phyloP scores from a whole-genome alignment of 2,888 invertebrate genomes.

The Campoplex nolae region DNA sequence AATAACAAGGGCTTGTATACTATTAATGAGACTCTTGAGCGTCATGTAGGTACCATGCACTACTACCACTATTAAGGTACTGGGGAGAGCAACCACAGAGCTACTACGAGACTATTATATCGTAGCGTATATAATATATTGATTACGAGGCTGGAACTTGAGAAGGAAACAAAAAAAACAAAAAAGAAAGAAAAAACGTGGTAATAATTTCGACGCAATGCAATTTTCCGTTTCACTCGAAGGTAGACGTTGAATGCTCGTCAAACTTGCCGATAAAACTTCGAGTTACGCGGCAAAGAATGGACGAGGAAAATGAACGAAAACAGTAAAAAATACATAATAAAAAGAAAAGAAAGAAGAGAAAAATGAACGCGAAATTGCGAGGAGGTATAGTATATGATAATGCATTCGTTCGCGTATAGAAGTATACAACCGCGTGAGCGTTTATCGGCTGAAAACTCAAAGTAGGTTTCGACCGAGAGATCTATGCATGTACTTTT shows the following conservation, averaged over 20 bases:
- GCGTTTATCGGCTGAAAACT: slow-evolving; percentile 60
- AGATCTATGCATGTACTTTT: slow-evolving; percentile 13
- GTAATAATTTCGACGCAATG: slow-evolving; percentile 62
- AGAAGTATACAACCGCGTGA: slow-evolving; percentile 13
- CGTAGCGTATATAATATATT: slow-evolving; percentile 7
- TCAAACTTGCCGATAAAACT: slow-evolving; percentile 46
- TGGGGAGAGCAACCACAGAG: slow-evolving; percentile 30
- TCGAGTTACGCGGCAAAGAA: slow-evolving; percentile 1
- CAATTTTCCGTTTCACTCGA: slow-evolving; percentile 60
- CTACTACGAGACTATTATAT: slow-evolving; percentile 43
- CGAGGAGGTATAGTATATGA: slow-evolving; percentile 7
- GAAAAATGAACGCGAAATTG: slow-evolving; percentile 11
- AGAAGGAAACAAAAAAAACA: background rate
- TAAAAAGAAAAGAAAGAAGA: background rate
- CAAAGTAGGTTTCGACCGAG: slow-evolving; percentile 59
- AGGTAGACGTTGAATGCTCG: slow-evolving; percentile 26
- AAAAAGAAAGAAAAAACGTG: slow-evolving; percentile 10
- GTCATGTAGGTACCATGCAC: slow-evolving; percentile 17
- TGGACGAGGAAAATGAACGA: slow-evolving; percentile 6
- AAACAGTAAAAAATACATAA: slow-evolving; percentile 13
- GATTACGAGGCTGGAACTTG: slow-evolving; percentile 32
- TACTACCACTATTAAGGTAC: slow-evolving; percentile 42
- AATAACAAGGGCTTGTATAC: slow-evolving; percentile 67
- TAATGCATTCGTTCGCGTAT: slow-evolving; percentile 53
- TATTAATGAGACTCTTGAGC: slow-evolving; percentile 60